Percentiles rank a stretch among this genome's conserved stretches.
These are phyloP conservation scores for Drosophila saltans DNA, from an alignment of 1,140 invertebrate genomes.

Conservation along the genomic window DNA sequence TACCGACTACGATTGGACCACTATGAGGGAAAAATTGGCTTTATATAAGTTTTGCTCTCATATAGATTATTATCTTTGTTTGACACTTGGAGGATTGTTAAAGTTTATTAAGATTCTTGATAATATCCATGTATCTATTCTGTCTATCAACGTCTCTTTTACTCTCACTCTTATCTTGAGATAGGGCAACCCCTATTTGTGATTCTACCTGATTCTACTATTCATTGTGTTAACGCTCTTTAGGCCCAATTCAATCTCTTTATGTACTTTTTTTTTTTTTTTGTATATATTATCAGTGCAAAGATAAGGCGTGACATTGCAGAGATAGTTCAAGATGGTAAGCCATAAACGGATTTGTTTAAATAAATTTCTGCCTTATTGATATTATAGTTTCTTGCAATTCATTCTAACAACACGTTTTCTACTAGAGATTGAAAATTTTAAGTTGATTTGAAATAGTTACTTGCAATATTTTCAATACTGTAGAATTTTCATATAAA, in stretches of 20 bases:
- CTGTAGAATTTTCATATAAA: no score
- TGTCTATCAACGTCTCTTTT: conserved; percentile 19
- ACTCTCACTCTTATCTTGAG: conserved; percentile 34
- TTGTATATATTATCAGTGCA: background rate
- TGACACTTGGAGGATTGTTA: background rate
- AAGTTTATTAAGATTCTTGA: conserved; percentile 14
- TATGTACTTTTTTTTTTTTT: background rate
- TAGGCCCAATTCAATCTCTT: background rate
- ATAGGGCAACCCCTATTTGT: background rate
- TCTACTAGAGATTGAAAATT: background rate
- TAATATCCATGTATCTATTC: conserved; percentile 22
- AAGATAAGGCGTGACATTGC: conserved; percentile 18
- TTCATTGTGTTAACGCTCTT: background rate
- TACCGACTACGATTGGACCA: background rate
- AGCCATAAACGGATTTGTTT: background rate
- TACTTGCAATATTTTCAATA: background rate
- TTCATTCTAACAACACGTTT: background rate
- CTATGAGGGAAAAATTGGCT: background rate
- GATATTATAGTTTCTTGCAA: conserved; percentile 12
- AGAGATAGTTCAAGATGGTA: conserved; percentile 14
- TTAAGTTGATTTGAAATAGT: background rate
- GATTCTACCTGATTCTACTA: background rate
- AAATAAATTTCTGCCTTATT: background rate
- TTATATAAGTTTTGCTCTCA: background rate
- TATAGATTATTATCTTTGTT: background rate